Percentiles rank a stretch among this genome's conserved stretches.
Conservation (phyloP, 2,113 vertebrate genomes). For the Prinia subflava region DNA sequence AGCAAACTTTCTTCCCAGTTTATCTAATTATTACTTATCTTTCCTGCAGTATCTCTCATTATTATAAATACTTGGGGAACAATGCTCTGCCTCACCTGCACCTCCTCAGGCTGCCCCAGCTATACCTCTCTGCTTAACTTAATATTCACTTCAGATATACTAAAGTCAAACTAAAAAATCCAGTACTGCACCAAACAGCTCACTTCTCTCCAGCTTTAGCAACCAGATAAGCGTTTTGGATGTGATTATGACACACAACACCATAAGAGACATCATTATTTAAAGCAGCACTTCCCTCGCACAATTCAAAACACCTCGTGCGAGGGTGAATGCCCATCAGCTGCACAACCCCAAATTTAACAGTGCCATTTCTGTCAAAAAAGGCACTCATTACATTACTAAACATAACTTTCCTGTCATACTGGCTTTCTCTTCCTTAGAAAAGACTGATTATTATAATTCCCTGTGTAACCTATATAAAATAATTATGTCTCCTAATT, state of each 20-base stretch:
- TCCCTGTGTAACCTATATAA: neutral
- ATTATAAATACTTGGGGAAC: neutral
- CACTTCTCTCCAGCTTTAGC: neutral
- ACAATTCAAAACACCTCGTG: neutral
- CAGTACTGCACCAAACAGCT: neutral
- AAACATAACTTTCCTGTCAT: neutral
- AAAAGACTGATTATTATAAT: neutral
- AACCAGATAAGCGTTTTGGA: neutral
- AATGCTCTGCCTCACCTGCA: neutral
- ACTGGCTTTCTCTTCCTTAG: neutral
- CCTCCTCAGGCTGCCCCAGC: neutral
- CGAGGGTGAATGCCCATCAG: neutral
- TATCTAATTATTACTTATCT: neutral
- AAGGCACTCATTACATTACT: neutral
- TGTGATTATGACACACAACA: neutral
- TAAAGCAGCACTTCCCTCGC: neutral
- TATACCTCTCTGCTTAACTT: neutral
- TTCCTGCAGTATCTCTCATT: neutral
- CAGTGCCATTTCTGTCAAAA: neutral
- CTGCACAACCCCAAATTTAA: neutral
- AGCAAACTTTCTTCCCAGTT: neutral
- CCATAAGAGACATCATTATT: neutral
- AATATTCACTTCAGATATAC: neutral
- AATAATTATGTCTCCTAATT: constrained; percentile 13
- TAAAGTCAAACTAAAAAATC: neutral